Base-by-base conservation (phyloP, 2,113 vertebrate genomes). In the Morone chrysops region DNA sequence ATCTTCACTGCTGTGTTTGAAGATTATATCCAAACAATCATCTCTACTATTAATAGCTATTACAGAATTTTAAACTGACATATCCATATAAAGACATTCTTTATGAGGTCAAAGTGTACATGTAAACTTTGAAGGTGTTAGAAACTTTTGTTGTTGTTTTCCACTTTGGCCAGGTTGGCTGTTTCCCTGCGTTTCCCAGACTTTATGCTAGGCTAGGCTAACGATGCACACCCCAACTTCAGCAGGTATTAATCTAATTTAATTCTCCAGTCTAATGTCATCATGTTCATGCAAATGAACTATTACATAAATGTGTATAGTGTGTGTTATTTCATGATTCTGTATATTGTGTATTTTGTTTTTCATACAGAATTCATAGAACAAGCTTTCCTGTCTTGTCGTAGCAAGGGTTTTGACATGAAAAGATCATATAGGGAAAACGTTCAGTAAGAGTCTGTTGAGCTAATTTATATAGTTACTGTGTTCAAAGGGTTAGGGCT, bases 21-120 rank as follows among this genome's bases (percentile, higher is more conserved):
- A 25, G 45, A 84, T 56, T 69, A 66, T 8, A 53, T 70, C 25
- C 25, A 70, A 36, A 75, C 17, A 38, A 20, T n/a, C 4, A 68
- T 59, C 47, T 45, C n/a, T 71, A 25, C 13, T 1, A 59, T 47
- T 20, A 59, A 16, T 40, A 14, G 70, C 70, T 73, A 31, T 59
- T 18, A 57, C 31, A 16, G 7, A 8, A n/a, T 22, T 31, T 41
- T 41, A 70, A 54, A 16, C 36, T 41, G 50, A 54, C 48, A 38
- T 70, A 54, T 70, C n/a, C 12, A 14, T 31, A 14, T 59, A 59
- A 25, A 31, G 22, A 25, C 4, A 57, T 10, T 54, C 20, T n/a
- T n/a, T 5, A n/a, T 9, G 20, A 20, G 18, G 11, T 53, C 51
- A n/a, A 11, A 5, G 11, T 51, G 10, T 43, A 43, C 41, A 43